These are phyloP conservation scores for Lomographa bimaculata DNA, from an alignment of 2,888 invertebrate species.

Conservation along the genomic window DNA sequence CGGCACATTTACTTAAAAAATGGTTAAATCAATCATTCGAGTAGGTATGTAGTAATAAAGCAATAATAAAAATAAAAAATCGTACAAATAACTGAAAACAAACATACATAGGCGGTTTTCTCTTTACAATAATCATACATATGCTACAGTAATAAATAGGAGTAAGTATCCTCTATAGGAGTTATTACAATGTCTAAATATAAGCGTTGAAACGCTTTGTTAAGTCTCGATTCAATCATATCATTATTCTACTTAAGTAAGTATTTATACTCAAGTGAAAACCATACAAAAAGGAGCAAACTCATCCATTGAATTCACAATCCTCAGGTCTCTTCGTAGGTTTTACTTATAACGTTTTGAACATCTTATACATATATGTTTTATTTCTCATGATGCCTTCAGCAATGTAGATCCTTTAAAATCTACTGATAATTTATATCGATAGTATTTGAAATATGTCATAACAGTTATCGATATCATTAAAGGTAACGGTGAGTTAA, in stretches of 20 bases:
- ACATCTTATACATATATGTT: slow-evolving; percentile 7
- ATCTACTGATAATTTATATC: slow-evolving; percentile 9
- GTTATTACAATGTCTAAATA: too few species aligned
- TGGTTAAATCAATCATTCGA: slow-evolving; percentile 2
- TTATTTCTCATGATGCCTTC: neutral
- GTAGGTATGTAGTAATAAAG: too few species aligned
- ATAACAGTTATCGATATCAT: too few species aligned
- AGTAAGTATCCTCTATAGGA: too few species aligned
- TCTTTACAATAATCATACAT: slow-evolving; percentile 6
- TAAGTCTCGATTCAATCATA: slow-evolving; percentile 11
- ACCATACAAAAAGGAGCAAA: slow-evolving; percentile 1
- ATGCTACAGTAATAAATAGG: slow-evolving; percentile 31
- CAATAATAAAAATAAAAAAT: slow-evolving; percentile 1
- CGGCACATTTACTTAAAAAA: slow-evolving; percentile 14
- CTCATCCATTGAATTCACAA: slow-evolving; percentile 12
- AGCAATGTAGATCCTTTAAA: slow-evolving; percentile 6
- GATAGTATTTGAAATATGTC: slow-evolving; percentile 1
- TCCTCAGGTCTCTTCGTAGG: slow-evolving; percentile 18
- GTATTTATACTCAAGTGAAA: slow-evolving; percentile 1
- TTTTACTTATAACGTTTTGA: slow-evolving; percentile 13
- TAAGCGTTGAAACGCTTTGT: too few species aligned
- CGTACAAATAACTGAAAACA: neutral
- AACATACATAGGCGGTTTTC: slow-evolving; percentile 30
- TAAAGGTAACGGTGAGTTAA: too few species aligned
- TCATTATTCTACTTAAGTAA: neutral